Conservation (phyloP, 2,888 invertebrate genomes). For the Atrina japonica region DNA sequence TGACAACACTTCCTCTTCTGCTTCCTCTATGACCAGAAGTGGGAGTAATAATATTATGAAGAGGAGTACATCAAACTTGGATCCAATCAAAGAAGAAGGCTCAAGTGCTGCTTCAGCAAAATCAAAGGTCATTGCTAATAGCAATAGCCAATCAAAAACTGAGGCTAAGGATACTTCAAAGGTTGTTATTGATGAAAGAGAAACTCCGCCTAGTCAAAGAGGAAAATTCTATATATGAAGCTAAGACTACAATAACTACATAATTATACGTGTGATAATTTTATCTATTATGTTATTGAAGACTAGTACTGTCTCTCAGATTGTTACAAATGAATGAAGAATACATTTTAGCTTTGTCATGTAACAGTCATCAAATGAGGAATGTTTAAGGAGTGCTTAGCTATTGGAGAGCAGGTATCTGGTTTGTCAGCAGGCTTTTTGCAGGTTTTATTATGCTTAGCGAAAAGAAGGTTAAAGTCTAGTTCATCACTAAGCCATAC, state of each 20-base stretch:
- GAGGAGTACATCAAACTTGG: constrained; percentile 52
- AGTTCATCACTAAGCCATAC: no score
- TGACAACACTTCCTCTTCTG: constrained; percentile 52
- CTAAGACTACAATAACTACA: background rate
- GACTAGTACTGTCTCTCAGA: no score
- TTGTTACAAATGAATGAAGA: no score
- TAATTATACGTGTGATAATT: no score
- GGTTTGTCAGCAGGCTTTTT: no score
- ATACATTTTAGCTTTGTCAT: no score
- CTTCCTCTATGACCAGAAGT: constrained; percentile 17
- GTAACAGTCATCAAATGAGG: no score
- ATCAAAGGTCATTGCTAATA: constrained; percentile 20
- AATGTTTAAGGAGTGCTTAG: no score
- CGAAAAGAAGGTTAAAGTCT: no score
- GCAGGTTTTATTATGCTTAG: no score
- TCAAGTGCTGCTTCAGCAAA: background rate
- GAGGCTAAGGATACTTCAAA: constrained; percentile 36
- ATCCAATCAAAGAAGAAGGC: constrained; percentile 60
- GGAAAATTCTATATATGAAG: constrained; percentile 57
- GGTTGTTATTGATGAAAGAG: constrained; percentile 35
- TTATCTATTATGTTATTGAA: no score
- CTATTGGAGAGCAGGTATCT: no score
- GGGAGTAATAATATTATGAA: constrained; percentile 42
- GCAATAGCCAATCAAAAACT: background rate
- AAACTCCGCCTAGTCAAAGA: constrained; percentile 47